Conservation (phyloP, 2,113 vertebrate species). For the Otolemur garnettii region DNA sequence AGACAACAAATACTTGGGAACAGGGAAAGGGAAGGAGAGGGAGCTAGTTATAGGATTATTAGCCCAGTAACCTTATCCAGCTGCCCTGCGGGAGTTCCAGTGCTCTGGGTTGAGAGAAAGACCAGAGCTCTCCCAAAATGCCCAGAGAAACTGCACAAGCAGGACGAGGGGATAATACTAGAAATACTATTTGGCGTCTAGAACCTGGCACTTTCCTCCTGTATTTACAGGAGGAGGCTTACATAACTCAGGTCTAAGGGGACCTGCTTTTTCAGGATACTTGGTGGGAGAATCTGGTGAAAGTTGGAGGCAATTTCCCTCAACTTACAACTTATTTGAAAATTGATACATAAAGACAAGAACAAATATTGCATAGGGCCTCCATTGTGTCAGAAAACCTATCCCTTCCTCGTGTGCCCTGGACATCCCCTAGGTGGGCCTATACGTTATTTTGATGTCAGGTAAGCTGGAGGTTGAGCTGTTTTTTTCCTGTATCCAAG, state of each 20-base stretch:
- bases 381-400: background rate
- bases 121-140: background rate
- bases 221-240: background rate
- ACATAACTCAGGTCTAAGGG: background rate
- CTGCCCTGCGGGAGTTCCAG: background rate
- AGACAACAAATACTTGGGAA: background rate
- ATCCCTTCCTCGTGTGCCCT: background rate
- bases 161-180: background rate
- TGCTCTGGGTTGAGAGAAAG: background rate
- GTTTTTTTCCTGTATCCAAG: background rate
- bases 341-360: background rate
- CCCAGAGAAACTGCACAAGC: background rate
- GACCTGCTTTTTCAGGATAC: background rate
- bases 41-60: background rate
- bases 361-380: background rate
- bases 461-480: background rate
- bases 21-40: background rate
- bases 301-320: background rate
- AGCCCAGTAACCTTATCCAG: background rate
- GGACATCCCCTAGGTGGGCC: background rate
- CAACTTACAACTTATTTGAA: background rate
- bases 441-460: background rate
- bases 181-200: background rate
- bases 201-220: fast-evolving
- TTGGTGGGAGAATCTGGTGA: background rate